Conservation (phyloP, 2,113 vertebrate species). For the Cyrtonyx montezumae region DNA sequence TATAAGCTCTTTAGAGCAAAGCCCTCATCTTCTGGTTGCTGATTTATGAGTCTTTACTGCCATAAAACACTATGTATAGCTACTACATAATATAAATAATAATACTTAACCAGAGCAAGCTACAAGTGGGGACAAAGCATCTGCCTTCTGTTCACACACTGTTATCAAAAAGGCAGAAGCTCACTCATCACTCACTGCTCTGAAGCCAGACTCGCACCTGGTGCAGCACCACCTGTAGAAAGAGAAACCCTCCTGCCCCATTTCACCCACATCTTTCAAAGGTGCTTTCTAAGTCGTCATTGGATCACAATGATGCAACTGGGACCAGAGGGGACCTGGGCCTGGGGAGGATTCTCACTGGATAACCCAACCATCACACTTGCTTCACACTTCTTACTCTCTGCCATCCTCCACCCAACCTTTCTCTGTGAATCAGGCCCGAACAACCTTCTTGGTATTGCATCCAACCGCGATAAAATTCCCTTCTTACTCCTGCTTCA, state of each 20-base stretch:
- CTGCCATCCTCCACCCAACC: too few relatives aligned
- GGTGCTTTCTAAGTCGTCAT: neutral
- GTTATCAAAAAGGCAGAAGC: constrained; percentile 41
- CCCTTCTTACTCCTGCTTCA: neutral
- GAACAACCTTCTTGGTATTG: too few relatives aligned
- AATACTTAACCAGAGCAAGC: constrained; percentile 56
- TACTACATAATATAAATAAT: constrained; percentile 70
- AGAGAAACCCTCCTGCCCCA: neutral
- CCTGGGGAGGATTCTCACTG: too few relatives aligned
- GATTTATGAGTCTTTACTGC: constrained; percentile 67
- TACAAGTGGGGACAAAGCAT: constrained; percentile 70
- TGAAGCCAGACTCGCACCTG: constrained; percentile 45
- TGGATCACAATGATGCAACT: neutral
- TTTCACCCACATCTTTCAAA: constrained; percentile 1
- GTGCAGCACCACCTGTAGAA: neutral
- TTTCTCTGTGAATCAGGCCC: too few relatives aligned
- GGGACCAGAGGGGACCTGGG: neutral
- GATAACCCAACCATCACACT: too few relatives aligned
- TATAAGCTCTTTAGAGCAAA: constrained; percentile 73
- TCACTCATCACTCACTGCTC: constrained; percentile 39
- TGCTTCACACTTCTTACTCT: too few relatives aligned
- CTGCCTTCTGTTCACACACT: constrained; percentile 3
- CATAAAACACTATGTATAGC: constrained; percentile 69
- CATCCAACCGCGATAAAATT: too few relatives aligned
- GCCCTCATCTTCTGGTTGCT: constrained; percentile 57